A percentile compares a stretch with the other conserved stretches of the same genome.
Evolutionary conservation across 2,888 invertebrate species (phyloP).

Genomic region (Rapana venosa): DNA sequence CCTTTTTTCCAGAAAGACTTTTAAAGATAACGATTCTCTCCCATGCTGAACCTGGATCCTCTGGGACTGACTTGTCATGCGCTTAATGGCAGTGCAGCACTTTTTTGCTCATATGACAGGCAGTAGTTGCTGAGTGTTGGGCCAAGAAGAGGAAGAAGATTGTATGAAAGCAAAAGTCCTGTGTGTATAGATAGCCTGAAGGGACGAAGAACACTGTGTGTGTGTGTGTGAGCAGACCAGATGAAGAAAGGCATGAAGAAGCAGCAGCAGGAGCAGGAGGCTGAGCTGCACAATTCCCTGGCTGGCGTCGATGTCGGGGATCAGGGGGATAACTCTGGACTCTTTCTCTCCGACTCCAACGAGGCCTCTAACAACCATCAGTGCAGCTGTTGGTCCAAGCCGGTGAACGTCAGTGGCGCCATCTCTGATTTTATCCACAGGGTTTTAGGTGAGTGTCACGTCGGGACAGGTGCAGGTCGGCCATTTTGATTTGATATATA

Average conservation of each 20-base stretch:
- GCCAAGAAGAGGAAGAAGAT: no score
- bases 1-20: no score
- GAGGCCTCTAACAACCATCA: conserved; percentile 28
- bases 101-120: no score
- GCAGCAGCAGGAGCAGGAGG: conserved; percentile 56
- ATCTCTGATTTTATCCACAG: conserved; percentile 67
- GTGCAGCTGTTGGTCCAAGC: conserved; percentile 39
- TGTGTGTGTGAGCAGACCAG: conserved; percentile 53
- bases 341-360: not conserved
- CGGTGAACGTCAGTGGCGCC: conserved; percentile 66
- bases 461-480: conserved; percentile 36
- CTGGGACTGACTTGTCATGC: no score
- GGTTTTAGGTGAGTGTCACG: conserved; percentile 35
- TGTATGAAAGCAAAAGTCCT: no score
- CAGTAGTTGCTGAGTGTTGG: no score
- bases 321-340: not conserved
- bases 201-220: no score
- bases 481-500: no score
- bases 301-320: conserved; percentile 4
- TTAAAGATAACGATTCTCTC: no score
- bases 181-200: no score
- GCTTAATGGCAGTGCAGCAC: no score
- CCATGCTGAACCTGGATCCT: no score
- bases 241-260: conserved; percentile 63
- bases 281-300: conserved; percentile 30